Evolutionary conservation across 1,140 invertebrate genomes (phyloP).

Genomic region (Dreissena polymorpha): DNA sequence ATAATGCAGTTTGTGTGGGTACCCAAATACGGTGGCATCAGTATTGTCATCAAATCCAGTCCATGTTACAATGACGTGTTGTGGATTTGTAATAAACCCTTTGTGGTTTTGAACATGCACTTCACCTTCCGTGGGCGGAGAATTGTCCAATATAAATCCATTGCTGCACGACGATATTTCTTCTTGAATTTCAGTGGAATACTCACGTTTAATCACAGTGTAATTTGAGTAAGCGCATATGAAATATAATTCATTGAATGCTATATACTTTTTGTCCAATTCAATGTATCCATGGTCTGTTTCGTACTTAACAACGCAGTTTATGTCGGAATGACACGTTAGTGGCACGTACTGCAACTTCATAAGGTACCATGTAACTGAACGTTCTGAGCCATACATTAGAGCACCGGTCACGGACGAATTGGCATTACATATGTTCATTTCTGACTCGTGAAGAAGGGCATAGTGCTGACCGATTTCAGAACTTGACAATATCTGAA

Average conservation of each 20-base stretch:
- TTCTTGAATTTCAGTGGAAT: conserved; percentile 12
- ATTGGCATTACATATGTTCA: conserved; percentile 44
- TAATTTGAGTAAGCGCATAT: conserved; percentile 50
- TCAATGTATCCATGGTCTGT: conserved; percentile 27
- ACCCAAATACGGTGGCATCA: neutral
- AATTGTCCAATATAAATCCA: conserved; percentile 57
- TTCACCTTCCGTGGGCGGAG: conserved; percentile 55
- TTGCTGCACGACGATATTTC: conserved; percentile 56
- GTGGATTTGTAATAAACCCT: neutral
- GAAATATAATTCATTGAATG: conserved; percentile 18
- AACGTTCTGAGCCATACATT: conserved; percentile 20
- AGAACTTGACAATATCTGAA: conserved; percentile 41
- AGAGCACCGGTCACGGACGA: conserved; percentile 21
- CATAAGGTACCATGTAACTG: conserved; percentile 60
- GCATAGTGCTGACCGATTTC: conserved; percentile 39
- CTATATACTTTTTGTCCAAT: neutral
- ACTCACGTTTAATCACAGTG: conserved; percentile 9
- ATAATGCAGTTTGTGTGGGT: neutral
- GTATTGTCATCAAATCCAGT: neutral
- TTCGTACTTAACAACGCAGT: conserved; percentile 8
- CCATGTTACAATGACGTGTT: neutral
- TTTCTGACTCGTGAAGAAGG: conserved; percentile 36
- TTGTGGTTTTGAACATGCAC: conserved; percentile 22
- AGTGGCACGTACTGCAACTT: neutral
- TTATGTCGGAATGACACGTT: conserved; percentile 15